Conservation (phyloP, 2,888 invertebrate species). For the Odontomyia ornata region DNA sequence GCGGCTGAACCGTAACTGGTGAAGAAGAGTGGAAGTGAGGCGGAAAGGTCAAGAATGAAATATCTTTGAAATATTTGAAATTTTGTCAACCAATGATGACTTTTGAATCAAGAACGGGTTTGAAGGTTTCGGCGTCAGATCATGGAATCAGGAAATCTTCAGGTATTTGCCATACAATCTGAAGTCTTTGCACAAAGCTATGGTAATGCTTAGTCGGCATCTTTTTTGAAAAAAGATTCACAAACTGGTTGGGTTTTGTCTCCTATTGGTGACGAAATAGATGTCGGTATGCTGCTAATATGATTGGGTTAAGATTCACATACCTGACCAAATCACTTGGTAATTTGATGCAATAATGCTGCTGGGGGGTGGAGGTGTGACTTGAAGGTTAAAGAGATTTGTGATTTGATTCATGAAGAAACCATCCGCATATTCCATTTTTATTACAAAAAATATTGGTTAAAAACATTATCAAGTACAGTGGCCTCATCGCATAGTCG, state of each 20-base stretch:
- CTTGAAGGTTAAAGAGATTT: too few relatives aligned
- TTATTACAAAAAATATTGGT: too few relatives aligned
- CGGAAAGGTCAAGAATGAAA: conserved; percentile 30
- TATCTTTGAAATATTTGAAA: not conserved
- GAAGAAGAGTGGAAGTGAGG: not conserved
- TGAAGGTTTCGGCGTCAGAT: not conserved
- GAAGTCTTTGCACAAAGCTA: not conserved
- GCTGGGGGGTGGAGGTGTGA: too few relatives aligned
- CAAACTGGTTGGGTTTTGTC: too few relatives aligned
- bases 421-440: too few relatives aligned
- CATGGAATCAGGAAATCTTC: conserved; percentile 5
- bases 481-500: too few relatives aligned
- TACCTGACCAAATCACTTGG: not conserved
- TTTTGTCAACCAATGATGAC: conserved; percentile 18
- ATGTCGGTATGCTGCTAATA: not conserved
- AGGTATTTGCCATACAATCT: not conserved
- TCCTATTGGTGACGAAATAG: too few relatives aligned
- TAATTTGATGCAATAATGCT: too few relatives aligned
- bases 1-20: not conserved
- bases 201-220: conserved; percentile 1
- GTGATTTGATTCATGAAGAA: too few relatives aligned
- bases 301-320: not conserved
- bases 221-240: not conserved
- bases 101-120: conserved; percentile 12
- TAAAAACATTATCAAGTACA: too few relatives aligned